Percentiles rank a stretch among this genome's conserved stretches.
These are phyloP conservation scores for Daphoenositta chrysoptera DNA, from an alignment of 2,113 vertebrate genomes.

Conservation along the genomic window DNA sequence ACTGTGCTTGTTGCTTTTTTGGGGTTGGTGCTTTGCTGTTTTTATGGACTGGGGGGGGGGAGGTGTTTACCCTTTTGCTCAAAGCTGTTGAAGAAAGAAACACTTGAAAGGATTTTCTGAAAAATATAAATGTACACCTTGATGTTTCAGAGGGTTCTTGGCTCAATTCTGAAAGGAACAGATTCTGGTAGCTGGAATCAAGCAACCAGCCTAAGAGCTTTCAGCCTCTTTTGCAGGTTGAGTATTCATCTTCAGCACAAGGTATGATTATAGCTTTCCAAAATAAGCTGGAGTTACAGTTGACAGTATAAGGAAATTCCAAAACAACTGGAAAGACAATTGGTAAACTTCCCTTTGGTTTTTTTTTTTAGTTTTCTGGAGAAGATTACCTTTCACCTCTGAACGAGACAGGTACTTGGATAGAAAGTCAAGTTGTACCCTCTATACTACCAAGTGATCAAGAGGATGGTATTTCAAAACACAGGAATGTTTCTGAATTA, in stretches of 20 bases:
- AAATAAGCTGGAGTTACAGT: neutral
- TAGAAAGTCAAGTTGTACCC: constrained; percentile 78
- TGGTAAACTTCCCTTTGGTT: neutral
- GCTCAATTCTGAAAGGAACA: constrained; percentile 64
- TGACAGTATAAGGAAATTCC: neutral
- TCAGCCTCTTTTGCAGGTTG: constrained; percentile 79
- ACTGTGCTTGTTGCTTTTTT: neutral
- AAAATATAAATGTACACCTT: neutral
- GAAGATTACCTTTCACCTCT: constrained; percentile 76
- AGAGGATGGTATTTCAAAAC: constrained; percentile 44
- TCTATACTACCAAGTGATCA: constrained; percentile 58
- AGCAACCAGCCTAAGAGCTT: constrained; percentile 77
- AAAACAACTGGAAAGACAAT: neutral
- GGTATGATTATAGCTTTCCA: constrained; percentile 53
- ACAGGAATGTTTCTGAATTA: constrained; percentile 64
- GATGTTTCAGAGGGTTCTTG: constrained; percentile 75
- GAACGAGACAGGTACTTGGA: constrained; percentile 81
- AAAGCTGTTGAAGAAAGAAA: neutral
- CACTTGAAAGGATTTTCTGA: neutral
- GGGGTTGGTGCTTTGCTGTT: neutral
- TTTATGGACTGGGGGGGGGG: neutral
- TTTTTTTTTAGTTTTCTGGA: constrained; percentile 70
- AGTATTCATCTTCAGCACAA: constrained; percentile 83
- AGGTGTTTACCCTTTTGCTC: neutral
- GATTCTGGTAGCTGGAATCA: constrained; percentile 35